These are phyloP conservation scores for Uropsilus gracilis DNA, from an alignment of 2,113 vertebrate genomes.

Conservation along the genomic window DNA sequence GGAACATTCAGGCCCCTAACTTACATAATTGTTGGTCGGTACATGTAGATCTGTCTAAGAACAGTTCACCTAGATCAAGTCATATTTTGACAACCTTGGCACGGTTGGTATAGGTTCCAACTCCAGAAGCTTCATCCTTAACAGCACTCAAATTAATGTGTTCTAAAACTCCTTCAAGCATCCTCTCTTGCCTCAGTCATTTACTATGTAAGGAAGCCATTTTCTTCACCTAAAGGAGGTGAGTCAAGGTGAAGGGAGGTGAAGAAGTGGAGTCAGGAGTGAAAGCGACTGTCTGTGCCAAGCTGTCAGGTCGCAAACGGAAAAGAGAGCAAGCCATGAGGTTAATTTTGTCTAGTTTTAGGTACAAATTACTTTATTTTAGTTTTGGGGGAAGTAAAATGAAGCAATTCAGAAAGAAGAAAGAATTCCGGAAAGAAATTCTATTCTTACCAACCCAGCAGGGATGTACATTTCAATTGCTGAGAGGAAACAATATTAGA, in stretches of 20 bases:
- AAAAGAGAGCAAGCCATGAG: slow-evolving; percentile 62
- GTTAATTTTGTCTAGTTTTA: slow-evolving; percentile 79
- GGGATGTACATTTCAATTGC: slow-evolving; percentile 82
- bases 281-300: neutral
- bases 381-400: slow-evolving; percentile 80
- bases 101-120: neutral
- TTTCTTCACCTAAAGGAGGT: neutral
- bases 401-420: slow-evolving; percentile 81
- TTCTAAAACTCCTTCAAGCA: neutral
- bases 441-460: slow-evolving; percentile 83
- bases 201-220: neutral
- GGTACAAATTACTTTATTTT: slow-evolving; percentile 81
- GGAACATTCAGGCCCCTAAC: neutral
- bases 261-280: neutral
- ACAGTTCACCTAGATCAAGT: too few species aligned
- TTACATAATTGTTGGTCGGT: neutral
- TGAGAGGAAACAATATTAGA: slow-evolving; percentile 83
- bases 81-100: fast-evolving
- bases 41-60: neutral
- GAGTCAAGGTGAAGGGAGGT: neutral
- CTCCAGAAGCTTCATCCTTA: neutral
- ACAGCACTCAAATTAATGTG: neutral
- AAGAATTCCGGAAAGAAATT: slow-evolving; percentile 83
- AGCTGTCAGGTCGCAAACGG: neutral
- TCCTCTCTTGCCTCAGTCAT: neutral